Conservation (phyloP, 2,888 invertebrate genomes). For the Athrips mouffetella region DNA sequence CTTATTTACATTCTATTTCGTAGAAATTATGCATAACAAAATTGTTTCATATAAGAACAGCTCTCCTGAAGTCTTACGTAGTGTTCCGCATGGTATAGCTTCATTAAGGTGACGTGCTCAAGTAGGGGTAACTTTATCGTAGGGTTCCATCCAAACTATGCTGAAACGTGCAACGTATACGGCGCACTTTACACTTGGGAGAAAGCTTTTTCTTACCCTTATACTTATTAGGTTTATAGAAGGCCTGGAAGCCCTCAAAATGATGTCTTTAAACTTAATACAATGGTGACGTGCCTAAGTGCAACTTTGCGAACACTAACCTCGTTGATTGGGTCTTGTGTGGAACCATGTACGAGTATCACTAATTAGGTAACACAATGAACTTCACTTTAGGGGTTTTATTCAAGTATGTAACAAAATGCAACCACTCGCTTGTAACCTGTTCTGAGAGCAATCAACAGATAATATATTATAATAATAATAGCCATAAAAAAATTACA, state of each 20-base stretch:
- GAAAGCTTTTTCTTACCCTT: background rate
- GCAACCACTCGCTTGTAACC: too few relatives aligned
- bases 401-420: too few relatives aligned
- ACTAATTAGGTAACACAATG: background rate
- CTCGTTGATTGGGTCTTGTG: too few relatives aligned
- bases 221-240: background rate
- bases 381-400: too few relatives aligned
- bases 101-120: constrained; percentile 40
- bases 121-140: constrained; percentile 46
- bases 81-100: background rate
- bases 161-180: constrained; percentile 15
- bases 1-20: too few relatives aligned
- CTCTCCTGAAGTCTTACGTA: too few relatives aligned
- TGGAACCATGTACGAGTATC: background rate
- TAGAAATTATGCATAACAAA: too few relatives aligned
- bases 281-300: constrained; percentile 9
- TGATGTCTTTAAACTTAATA: background rate
- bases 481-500: too few relatives aligned
- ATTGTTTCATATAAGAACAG: too few relatives aligned
- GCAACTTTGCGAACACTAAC: background rate
- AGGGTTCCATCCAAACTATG: constrained; percentile 26
- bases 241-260: background rate
- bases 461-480: too few relatives aligned
- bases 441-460: too few relatives aligned
- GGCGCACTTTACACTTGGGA: background rate